phyloP scores from a whole-genome alignment of 2,888 invertebrate genomes.

The Melipona bicolor region DNA sequence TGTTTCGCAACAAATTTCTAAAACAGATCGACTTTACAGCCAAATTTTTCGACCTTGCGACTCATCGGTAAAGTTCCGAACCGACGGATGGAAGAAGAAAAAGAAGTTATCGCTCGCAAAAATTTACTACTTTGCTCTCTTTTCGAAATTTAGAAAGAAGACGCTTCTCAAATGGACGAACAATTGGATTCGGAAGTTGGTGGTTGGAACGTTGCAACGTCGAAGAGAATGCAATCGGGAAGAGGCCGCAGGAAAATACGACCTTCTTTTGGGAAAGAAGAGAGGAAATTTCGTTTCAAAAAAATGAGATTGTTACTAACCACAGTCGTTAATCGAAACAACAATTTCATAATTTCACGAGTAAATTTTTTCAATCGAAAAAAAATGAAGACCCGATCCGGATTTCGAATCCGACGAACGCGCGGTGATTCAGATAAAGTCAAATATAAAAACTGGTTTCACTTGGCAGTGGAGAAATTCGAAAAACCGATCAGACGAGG shows the following conservation, averaged over 20 bases:
- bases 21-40: neutral
- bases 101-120: neutral
- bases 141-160: neutral
- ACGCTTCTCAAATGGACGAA: neutral
- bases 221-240: neutral
- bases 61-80: no score
- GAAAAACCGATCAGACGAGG: neutral
- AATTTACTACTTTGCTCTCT: neutral
- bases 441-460: neutral
- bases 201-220: no score
- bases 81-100: no score
- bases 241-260: neutral
- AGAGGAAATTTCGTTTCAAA: neutral
- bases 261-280: no score
- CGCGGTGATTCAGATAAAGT: neutral
- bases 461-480: neutral
- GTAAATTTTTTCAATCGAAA: neutral
- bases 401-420: neutral
- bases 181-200: no score
- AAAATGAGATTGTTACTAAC: no score
- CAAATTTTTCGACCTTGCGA: neutral
- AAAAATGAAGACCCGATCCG: slow-evolving; percentile 1
- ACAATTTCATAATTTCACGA: neutral
- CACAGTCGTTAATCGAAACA: neutral
- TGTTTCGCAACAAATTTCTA: neutral